These are phyloP conservation scores for Diloba caeruleocephala DNA, from an alignment of 2,888 invertebrate genomes.

Conservation along the genomic window DNA sequence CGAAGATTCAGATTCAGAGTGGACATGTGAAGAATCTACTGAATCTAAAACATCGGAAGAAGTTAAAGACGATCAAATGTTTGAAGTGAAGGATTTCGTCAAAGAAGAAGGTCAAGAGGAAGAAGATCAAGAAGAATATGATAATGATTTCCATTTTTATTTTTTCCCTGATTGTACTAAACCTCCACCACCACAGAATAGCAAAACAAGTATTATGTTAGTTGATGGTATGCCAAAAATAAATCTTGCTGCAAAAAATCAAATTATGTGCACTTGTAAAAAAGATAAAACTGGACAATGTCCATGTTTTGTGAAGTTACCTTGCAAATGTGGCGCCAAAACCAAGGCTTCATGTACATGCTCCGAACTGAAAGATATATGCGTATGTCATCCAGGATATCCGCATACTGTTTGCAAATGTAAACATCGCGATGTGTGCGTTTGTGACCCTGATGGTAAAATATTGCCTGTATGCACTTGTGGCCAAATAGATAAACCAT, in stretches of 20 bases:
- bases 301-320: constrained; percentile 69
- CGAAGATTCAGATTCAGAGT: constrained; percentile 80
- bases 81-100: constrained; percentile 61
- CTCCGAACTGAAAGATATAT: constrained; percentile 65
- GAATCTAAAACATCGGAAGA: constrained; percentile 61
- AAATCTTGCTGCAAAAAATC: constrained; percentile 58
- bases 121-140: constrained; percentile 64
- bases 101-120: constrained; percentile 54
- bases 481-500: constrained; percentile 73
- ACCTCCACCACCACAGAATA: constrained; percentile 61
- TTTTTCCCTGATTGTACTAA: constrained; percentile 83
- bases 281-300: constrained; percentile 70
- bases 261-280: constrained; percentile 66
- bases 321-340: constrained; percentile 79
- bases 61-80: constrained; percentile 56
- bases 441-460: constrained; percentile 71
- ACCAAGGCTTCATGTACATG: constrained; percentile 71
- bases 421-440: constrained; percentile 67
- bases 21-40: constrained; percentile 72
- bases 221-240: constrained; percentile 78
- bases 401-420: constrained; percentile 72
- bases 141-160: constrained; percentile 79
- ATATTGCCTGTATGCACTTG: constrained; percentile 72
- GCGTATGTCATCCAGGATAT: constrained; percentile 69
- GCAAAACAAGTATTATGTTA: constrained; percentile 72